Base-by-base conservation (phyloP, 1,140 invertebrate genomes). In the Leptinotarsa texana region DNA sequence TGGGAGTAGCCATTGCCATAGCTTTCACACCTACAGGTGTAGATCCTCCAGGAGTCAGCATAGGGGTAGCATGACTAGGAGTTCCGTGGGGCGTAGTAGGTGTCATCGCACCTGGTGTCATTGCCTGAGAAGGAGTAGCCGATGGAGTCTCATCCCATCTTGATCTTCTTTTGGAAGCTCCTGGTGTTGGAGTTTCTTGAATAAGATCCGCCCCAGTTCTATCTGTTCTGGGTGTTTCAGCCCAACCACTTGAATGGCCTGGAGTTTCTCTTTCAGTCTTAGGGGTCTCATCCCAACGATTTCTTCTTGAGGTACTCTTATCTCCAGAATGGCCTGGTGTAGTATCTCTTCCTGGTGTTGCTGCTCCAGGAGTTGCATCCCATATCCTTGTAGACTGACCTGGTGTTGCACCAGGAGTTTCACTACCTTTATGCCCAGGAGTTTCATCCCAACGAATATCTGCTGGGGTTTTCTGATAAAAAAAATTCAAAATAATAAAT, bases 231-330 rank as follows among this genome's bases (percentile, higher is more conserved):
- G 98, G 98, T 0, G 98, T 99, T 87, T 99, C 98, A 15, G 98
- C 97, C 94, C 98, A 99, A 18, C 96, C 96, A 84, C 94, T 96
- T 61, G 90, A 93, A 86, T 98, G 96, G 0, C 95, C 96, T 4
- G 97, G 96, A 3, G 97, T 99, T 88, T 98, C 97, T 83, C 96
- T 90, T 85, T 98, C 96, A 17, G 96, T 98, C 88, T 97, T 98
- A 1, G 98, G 98, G 3, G 98, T 99, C 87, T 99, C 98, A 88
- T 99, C 98, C 98, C 98, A 99, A 74, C 98, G 91, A 88, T 99
- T 99, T 73, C 97, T 89, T 18, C 97, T 86, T 18, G 91, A 91
- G 22, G 91, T 92, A n/a, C 92, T 88, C 85, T 93, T 93, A 79
- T 94, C 93, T 17, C 71, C 62, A 4, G 33, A 11, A 80, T 95